Conservation (phyloP, 2,113 vertebrate species). For the Toxotes jaculatrix region DNA sequence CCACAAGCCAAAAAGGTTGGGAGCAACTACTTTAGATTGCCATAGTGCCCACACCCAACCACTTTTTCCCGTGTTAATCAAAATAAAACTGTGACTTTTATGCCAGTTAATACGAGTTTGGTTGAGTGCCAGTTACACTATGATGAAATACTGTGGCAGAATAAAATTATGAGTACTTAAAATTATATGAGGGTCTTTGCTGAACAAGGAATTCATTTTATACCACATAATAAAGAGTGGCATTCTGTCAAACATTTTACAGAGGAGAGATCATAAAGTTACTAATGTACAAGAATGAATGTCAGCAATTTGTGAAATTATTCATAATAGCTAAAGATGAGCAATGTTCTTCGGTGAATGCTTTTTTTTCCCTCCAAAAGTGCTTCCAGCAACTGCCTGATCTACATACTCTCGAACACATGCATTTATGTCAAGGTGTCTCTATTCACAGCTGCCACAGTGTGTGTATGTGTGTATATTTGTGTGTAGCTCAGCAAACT, state of each 20-base stretch:
- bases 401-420: no score
- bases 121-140: not conserved
- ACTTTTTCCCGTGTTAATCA: not conserved
- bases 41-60: not conserved
- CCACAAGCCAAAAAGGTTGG: not conserved
- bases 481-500: not conserved
- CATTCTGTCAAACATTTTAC: not conserved
- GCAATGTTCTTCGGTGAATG: not conserved
- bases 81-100: not conserved
- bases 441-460: not conserved
- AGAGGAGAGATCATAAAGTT: not conserved
- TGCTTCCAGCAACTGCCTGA: not conserved
- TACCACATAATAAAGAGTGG: not conserved
- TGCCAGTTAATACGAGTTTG: not conserved
- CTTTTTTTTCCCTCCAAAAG: not conserved
- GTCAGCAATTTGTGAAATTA: not conserved
- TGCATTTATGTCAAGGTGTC: not conserved
- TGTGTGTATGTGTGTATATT: not conserved
- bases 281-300: not conserved
- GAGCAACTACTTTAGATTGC: not conserved
- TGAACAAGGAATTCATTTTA: not conserved
- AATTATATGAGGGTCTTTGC: not conserved
- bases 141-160: not conserved
- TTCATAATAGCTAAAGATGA: not conserved
- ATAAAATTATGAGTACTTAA: slow-evolving; percentile 1